Evolutionary conservation across 2,888 invertebrate genomes (phyloP).

Genomic region (Drosophila antonietae): DNA sequence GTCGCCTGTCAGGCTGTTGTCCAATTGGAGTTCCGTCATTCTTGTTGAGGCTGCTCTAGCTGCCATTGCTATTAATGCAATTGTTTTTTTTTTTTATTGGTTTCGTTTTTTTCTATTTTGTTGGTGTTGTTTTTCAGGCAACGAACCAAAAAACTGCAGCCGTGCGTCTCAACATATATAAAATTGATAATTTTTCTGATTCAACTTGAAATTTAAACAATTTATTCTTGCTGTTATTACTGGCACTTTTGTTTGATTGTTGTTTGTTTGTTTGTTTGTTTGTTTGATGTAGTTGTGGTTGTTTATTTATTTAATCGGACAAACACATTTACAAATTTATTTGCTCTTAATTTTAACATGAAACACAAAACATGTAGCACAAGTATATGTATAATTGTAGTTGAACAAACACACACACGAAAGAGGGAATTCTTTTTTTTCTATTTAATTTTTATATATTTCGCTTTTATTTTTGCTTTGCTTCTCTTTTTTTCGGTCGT

Average conservation of each 20-base stretch:
- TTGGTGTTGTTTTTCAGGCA: slow-evolving; percentile 41
- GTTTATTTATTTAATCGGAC: slow-evolving; percentile 10
- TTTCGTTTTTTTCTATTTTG: background rate
- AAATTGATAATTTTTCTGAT: slow-evolving; percentile 24
- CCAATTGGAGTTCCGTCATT: slow-evolving; percentile 67
- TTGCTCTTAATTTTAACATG: slow-evolving; percentile 47
- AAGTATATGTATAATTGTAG: slow-evolving; percentile 11
- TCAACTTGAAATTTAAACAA: slow-evolving; percentile 45
- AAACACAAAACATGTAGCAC: slow-evolving; percentile 57
- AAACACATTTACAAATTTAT: slow-evolving; percentile 30
- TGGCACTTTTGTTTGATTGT: slow-evolving; percentile 13
- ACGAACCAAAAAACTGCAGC: slow-evolving; percentile 48
- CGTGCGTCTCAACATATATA: slow-evolving; percentile 47
- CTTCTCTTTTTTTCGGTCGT: slow-evolving; percentile 43
- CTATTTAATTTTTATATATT: background rate
- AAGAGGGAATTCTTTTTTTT: slow-evolving; percentile 16
- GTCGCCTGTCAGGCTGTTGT: slow-evolving; percentile 47
- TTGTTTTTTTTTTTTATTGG: slow-evolving; percentile 6
- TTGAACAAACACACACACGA: slow-evolving; percentile 25
- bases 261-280: slow-evolving; percentile 3
- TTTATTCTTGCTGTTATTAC: slow-evolving; percentile 30
- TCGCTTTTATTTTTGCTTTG: slow-evolving; percentile 9
- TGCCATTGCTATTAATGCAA: slow-evolving; percentile 13
- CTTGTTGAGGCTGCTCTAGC: slow-evolving; percentile 18
- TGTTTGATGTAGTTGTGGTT: slow-evolving; percentile 9